A percentile compares a stretch with the other conserved stretches of the same genome.
Conservation (phyloP, 2,888 invertebrate genomes). For the Venusia cambrica region DNA sequence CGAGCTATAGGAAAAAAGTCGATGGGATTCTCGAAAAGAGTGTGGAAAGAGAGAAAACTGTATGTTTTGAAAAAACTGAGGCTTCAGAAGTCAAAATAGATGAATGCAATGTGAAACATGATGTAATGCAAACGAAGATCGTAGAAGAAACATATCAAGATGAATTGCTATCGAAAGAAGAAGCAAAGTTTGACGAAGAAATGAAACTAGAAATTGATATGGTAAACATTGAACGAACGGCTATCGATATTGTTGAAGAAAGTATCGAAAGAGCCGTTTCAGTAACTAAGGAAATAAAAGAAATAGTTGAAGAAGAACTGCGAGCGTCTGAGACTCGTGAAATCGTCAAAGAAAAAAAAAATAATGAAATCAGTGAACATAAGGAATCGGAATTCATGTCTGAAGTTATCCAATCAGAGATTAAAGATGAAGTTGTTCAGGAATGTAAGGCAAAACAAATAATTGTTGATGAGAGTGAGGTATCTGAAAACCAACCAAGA, state of each 20-base stretch:
- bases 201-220: slow-evolving; percentile 49
- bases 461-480: neutral
- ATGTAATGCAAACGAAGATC: too few relatives aligned
- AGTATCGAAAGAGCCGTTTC: slow-evolving; percentile 60
- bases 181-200: slow-evolving; percentile 37
- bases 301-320: slow-evolving; percentile 50
- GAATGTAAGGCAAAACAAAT: slow-evolving; percentile 15
- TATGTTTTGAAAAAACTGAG: slow-evolving; percentile 4
- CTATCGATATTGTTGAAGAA: slow-evolving; percentile 52
- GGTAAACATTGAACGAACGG: slow-evolving; percentile 56
- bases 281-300: slow-evolving; percentile 56
- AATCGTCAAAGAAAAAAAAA: slow-evolving; percentile 10
- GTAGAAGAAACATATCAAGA: slow-evolving; percentile 25
- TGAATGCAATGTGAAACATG: slow-evolving; percentile 24
- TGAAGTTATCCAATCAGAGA: slow-evolving; percentile 4
- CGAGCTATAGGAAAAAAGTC: slow-evolving; percentile 38
- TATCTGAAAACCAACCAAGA: slow-evolving; percentile 12
- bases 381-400: too few relatives aligned
- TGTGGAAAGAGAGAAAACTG: slow-evolving; percentile 16
- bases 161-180: slow-evolving; percentile 27
- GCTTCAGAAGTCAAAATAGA: neutral
- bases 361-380: too few relatives aligned
- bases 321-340: slow-evolving; percentile 22
- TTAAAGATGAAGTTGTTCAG: slow-evolving; percentile 38
- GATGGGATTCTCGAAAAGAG: slow-evolving; percentile 19